These are phyloP conservation scores for Eurystomus glaucurus DNA, from an alignment of 2,797 vertebrate genomes.

Conservation along the genomic window DNA sequence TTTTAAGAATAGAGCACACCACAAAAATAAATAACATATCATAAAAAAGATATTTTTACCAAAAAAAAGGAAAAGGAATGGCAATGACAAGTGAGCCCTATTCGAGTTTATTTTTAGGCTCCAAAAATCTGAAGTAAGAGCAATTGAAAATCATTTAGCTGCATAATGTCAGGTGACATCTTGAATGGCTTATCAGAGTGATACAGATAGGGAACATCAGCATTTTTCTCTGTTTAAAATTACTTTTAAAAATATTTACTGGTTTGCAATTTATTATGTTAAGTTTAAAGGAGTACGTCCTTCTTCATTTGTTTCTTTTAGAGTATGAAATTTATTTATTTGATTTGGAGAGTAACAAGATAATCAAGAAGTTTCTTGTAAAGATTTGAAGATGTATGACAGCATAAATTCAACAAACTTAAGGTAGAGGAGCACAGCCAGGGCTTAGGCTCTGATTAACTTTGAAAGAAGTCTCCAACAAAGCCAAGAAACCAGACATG, in stretches of 20 bases:
- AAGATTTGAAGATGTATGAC: neutral
- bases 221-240: neutral
- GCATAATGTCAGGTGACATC: neutral
- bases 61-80: neutral
- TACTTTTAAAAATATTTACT: neutral
- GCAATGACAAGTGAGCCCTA: neutral
- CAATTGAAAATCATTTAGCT: neutral
- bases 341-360: neutral
- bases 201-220: neutral
- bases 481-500: neutral
- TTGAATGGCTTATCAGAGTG: neutral
- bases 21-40: neutral
- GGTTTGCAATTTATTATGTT: neutral
- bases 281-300: neutral
- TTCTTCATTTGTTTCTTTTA: neutral
- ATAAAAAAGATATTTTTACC: neutral
- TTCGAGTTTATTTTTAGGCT: neutral
- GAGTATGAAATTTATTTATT: neutral
- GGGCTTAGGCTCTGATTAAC: neutral
- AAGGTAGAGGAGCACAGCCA: rapidly evolving
- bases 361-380: neutral
- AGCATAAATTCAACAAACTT: neutral
- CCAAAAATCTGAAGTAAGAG: neutral
- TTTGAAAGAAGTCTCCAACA: neutral
- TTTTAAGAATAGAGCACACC: neutral